Percentiles rank a stretch among this genome's conserved stretches.
These are phyloP conservation scores for Xylocampa areola DNA, from an alignment of 2,888 invertebrate genomes.

Conservation along the genomic window DNA sequence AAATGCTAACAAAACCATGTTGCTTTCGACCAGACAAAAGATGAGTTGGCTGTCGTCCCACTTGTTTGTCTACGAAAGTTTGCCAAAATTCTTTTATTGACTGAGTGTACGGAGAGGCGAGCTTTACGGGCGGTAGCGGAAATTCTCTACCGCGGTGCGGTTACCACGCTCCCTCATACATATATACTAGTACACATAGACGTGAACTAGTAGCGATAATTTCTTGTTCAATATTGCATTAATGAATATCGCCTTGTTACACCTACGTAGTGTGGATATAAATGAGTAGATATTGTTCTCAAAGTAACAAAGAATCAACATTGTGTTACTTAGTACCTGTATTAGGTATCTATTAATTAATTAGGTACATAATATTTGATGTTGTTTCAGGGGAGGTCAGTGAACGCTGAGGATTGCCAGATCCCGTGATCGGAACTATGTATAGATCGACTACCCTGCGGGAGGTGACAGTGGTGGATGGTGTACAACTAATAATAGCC, in stretches of 20 bases:
- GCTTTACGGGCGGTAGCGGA: slow-evolving; percentile 77
- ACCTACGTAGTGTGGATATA: not conserved
- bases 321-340: slow-evolving; percentile 1
- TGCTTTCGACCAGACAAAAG: slow-evolving; percentile 87
- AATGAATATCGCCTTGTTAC: slow-evolving; percentile 31
- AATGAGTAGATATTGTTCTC: not conserved
- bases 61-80: slow-evolving; percentile 88
- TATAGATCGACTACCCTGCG: slow-evolving; percentile 88
- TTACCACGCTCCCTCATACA: slow-evolving; percentile 44
- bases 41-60: slow-evolving; percentile 88
- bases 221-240: slow-evolving; percentile 20
- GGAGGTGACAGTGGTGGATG: slow-evolving; percentile 90
- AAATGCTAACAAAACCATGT: slow-evolving; percentile 83
- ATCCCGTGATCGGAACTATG: slow-evolving; percentile 86
- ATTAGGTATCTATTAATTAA: slow-evolving; percentile 17
- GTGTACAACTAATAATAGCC: slow-evolving; percentile 88
- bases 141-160: slow-evolving; percentile 68
- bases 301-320: not conserved
- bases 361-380: slow-evolving; percentile 58
- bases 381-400: slow-evolving; percentile 83
- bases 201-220: slow-evolving; percentile 22
- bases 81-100: slow-evolving; percentile 89
- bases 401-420: slow-evolving; percentile 87
- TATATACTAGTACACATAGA: slow-evolving; percentile 20
- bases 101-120: slow-evolving; percentile 80